These are phyloP conservation scores for Caracal caracal DNA, from an alignment of 2,113 vertebrate genomes.

Conservation along the genomic window DNA sequence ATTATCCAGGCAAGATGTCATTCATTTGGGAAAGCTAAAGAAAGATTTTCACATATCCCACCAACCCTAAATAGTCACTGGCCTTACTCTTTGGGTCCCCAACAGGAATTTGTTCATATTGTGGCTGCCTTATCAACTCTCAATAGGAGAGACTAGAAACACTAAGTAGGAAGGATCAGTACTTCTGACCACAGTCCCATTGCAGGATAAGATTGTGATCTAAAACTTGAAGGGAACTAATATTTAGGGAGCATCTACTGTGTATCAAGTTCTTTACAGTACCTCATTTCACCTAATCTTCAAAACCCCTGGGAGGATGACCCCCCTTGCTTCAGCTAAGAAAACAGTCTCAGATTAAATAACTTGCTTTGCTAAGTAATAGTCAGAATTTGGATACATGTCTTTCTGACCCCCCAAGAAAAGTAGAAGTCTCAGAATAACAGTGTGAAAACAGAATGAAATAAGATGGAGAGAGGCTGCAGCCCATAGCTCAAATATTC, in stretches of 20 bases:
- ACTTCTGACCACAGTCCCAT: not conserved
- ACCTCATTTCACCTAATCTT: not conserved
- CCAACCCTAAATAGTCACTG: not conserved
- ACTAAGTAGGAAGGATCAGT: not conserved
- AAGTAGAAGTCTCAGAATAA: conserved; percentile 16
- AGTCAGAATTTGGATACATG: not conserved
- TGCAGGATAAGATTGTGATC: not conserved
- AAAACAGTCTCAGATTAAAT: not conserved
- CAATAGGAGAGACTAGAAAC: not conserved
- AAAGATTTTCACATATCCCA: conserved; percentile 42
- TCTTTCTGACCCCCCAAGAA: not conserved
- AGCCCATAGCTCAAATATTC: not conserved
- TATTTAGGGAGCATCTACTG: not conserved
- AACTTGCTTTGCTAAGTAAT: not conserved
- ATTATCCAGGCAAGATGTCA: conserved; percentile 49
- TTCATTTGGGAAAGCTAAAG: conserved; percentile 56
- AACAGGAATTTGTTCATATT: not conserved
- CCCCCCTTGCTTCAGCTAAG: not conserved
- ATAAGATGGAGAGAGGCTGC: not conserved
- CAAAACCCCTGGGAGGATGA: not conserved
- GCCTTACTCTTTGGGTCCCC: not conserved
- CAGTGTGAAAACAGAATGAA: not conserved
- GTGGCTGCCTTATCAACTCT: not conserved
- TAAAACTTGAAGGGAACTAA: not conserved
- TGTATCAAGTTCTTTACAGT: not conserved